Evolutionary conservation across 2,797 vertebrate genomes (phyloP).

Genomic region (Morus bassanus): DNA sequence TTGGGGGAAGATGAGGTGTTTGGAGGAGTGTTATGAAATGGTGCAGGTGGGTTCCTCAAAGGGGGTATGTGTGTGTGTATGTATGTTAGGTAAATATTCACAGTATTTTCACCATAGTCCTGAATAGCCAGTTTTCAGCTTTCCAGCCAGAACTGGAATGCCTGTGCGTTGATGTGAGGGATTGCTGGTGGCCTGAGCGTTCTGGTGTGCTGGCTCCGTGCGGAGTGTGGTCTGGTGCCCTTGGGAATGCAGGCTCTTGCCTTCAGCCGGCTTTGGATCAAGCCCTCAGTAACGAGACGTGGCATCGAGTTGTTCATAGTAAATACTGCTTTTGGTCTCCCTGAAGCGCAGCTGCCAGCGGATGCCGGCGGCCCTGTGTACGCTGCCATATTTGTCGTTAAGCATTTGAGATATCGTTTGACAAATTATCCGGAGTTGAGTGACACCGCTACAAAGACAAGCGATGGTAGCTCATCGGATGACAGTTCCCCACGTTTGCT

Average conservation of each 20-base stretch:
- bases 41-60: not conserved
- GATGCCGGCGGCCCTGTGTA: rapidly evolving
- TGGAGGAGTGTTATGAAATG: not conserved
- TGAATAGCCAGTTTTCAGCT: not conserved
- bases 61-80: rapidly evolving
- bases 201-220: not conserved
- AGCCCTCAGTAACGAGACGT: rapidly evolving
- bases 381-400: not conserved
- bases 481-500: not conserved
- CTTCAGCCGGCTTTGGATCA: not conserved
- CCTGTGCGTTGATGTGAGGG: rapidly evolving
- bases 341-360: not conserved
- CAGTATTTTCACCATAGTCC: not conserved
- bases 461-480: not conserved
- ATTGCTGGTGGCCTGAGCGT: not conserved
- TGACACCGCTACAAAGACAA: not conserved
- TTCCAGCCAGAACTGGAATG: not conserved
- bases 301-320: rapidly evolving
- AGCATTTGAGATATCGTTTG: not conserved
- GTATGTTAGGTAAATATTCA: not conserved
- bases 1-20: not conserved
- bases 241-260: not conserved
- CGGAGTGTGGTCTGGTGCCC: not conserved
- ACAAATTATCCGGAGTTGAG: not conserved
- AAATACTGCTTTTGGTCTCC: not conserved